Evolutionary conservation across 2,797 vertebrate genomes (phyloP).

Genomic region (Thamnophis elegans): DNA sequence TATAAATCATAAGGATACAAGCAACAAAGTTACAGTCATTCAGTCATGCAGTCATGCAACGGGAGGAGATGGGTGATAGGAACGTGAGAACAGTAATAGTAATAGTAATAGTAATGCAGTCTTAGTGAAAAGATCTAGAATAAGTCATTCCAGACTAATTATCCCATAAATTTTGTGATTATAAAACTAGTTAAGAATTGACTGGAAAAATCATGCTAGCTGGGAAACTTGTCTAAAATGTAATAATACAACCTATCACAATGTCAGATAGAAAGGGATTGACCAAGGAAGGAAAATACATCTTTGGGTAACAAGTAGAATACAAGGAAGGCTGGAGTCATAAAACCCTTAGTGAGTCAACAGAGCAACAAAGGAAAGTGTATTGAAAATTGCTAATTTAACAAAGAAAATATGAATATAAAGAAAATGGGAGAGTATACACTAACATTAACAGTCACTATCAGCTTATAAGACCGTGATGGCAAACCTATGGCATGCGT

Average conservation of each 20-base stretch:
- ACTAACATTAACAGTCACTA: neutral
- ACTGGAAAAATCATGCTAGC: neutral
- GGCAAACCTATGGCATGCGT: too few species aligned
- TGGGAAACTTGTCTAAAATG: neutral
- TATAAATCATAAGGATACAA: too few species aligned
- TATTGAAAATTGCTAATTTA: neutral
- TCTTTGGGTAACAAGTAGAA: neutral
- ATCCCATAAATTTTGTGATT: neutral
- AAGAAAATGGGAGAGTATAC: neutral
- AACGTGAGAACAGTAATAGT: too few species aligned
- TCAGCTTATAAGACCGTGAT: too few species aligned
- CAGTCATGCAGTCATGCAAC: too few species aligned
- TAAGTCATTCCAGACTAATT: neutral
- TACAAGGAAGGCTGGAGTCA: neutral
- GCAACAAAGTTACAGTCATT: too few species aligned
- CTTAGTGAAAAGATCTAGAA: neutral
- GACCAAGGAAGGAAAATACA: neutral
- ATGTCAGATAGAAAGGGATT: neutral
- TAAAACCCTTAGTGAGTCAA: neutral
- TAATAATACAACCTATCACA: neutral
- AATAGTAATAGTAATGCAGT: too few species aligned
- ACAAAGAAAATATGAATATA: neutral
- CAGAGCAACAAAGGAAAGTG: neutral
- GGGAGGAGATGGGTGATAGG: too few species aligned
- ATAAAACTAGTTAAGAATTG: neutral